Base-by-base conservation (phyloP, 92 coral and sea anemone genomes). In the Anthopleura xanthogrammica region DNA sequence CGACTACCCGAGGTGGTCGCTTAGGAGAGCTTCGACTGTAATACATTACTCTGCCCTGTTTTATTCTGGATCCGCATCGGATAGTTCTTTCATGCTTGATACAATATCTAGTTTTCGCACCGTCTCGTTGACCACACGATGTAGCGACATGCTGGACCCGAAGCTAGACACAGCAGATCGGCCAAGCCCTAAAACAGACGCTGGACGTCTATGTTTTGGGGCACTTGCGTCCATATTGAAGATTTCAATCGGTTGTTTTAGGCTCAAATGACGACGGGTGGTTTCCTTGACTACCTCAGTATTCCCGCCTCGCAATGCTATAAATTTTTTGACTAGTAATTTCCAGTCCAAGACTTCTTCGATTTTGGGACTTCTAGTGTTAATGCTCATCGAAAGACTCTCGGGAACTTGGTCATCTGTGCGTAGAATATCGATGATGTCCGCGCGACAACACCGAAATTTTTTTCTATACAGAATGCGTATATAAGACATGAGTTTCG, bases 311-410 rank as follows among this genome's bases (percentile, higher is more conserved):
- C 98, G 88, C 19, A 94, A 74, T 39, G 90, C 83, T 48, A 89
- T 72, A 66, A 90, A 96, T 79, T 92, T 96, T 72, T 89, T 89
- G 65, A 94, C 99, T 22, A 96, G 65, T 62, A 78, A 50, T 76
- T 83, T 91, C 99, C 99, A 96, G 90, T 96, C 95, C 29, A 96
- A 80, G 14, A 96, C 99, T 5, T 91, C 89, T 81, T 96, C 99
- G 60, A 96, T 95, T 19, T 94, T 87, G 24, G 93, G 76, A 60
- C 46, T 82, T 52, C 97, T 81, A 52, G 87, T 77, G 77, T 93
- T 90, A 7, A 79, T 76, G 52, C 75, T 85, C 88, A 93, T 78
- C 52, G 97, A 91, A 0, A 92, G 80, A 72, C 84, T 89, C 43
- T 89, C 95, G 10, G 95, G 93, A 13, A 93, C 89, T 56, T 90